Evolutionary conservation across 2,797 vertebrate genomes (phyloP), one percentile per base, ranked within the genome.

Genomic region (Urocyon cinereoargenteus): DNA sequence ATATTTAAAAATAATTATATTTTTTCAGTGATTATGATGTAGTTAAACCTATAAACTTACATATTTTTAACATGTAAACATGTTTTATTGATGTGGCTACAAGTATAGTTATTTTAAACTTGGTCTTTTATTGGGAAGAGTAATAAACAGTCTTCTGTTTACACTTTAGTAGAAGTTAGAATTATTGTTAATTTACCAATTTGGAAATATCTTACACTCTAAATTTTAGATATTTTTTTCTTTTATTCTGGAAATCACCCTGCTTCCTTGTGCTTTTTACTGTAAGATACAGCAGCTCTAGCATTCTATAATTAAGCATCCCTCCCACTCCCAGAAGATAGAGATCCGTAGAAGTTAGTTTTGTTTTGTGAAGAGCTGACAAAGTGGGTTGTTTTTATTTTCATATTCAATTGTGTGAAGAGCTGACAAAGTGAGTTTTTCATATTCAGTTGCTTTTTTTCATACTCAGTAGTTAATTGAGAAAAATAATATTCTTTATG

Each of bases 321-420:
- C 31, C 45, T 73, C 14, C 51, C 3, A 36, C 11, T 18, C 18
- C 11, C 28, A 85, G 49, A 73, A 72, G 34, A 31, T 21, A 78
- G 64, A 86, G 45, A 62, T 49, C 28, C 49, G 10, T 75, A 83
- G 28, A 83, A 83, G 51, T 92, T 75, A 73, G 72, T 2, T 21
- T 75, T 92, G 64, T 78, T 94, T 92, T 94, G 57, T 94, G 82
- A 97, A 61, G 57, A 31, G 21, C 26, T 94, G 68, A 75, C 51
- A 68, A 73, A 87, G 77, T 83, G 26, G 51, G 9, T 92, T 93
- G 11, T 92, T 93, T 88, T 75, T 73, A 85, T 97, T 97, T 91
- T 89, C 53, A 53, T 90, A 57, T 64, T 84, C 66, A 70, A 0
- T 92, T 81, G 18, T 53, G 57, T 96, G 62, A 96, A 72, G 51